These are phyloP conservation scores for Haliclystus octoradiatus DNA, from an alignment of 30 jellyfish, hydroid and myxozoan genomes.

Conservation along the genomic window DNA sequence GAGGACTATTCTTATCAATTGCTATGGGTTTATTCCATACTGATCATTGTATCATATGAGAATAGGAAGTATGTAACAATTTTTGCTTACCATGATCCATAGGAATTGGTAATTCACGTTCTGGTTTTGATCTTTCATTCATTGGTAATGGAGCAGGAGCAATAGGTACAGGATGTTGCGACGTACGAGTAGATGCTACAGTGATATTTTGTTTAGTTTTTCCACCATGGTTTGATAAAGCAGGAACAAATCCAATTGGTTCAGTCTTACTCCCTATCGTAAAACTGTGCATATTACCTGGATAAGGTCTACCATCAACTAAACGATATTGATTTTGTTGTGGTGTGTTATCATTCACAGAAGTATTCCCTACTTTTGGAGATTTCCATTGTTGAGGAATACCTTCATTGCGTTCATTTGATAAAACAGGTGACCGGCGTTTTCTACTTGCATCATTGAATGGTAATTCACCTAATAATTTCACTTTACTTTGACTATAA, in stretches of 20 bases:
- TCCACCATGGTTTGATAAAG: not conserved
- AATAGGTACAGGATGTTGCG: slow-evolving; percentile 7
- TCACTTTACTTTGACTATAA: slow-evolving; percentile 26
- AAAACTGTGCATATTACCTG: not conserved
- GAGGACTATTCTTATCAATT: too few species aligned
- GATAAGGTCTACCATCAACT: not conserved
- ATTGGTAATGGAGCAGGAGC: slow-evolving; percentile 14
- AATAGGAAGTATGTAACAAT: too few species aligned
- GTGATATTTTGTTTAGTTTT: too few species aligned
- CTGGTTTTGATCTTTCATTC: not conserved
- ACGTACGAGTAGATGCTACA: not conserved
- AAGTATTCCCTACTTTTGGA: not conserved
- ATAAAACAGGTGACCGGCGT: not conserved
- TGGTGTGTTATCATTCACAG: too few species aligned
- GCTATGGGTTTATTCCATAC: too few species aligned
- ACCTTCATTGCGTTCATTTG: too few species aligned
- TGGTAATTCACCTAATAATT: slow-evolving; percentile 12
- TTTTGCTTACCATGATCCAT: not conserved
- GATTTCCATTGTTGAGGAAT: not conserved
- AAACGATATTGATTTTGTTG: too few species aligned
- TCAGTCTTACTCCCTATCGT: not conserved
- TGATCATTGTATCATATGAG: too few species aligned
- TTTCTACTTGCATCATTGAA: slow-evolving; percentile 33
- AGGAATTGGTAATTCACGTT: not conserved
- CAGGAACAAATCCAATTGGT: not conserved